Evolutionary conservation across 2,888 invertebrate species (phyloP), one percentile per base, ranked within the genome.

Genomic region (Unio pictorum): DNA sequence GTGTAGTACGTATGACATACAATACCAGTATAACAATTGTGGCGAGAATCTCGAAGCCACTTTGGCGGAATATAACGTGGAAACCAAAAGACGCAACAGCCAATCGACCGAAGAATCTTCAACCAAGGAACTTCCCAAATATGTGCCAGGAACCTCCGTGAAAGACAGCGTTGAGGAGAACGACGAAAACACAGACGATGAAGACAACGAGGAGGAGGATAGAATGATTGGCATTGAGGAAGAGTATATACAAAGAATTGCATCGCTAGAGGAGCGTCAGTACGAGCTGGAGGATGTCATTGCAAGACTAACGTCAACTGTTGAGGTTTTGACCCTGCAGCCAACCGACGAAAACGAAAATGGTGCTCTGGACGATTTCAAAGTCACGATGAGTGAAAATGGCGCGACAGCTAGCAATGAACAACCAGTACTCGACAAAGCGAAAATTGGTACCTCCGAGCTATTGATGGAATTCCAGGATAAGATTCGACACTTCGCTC

Each of bases 171-270:
- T 65, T 54, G 71, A 71, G 30, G 63, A 28, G 18, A 57, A 54
- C 11, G 71, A 71, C 7, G 71, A 71, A n/a, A 59, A 67, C 34
- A 28, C 56, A 20, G 70, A 73, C 20, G 66, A 64, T 20, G 64
- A 30, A 5, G 71, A 73, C 30, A 56, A 68, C 15, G 65, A 62
- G 1, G 69, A 60, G 4, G 77, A 75, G 61, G 77, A 74, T 54
- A 59, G 74, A 23, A 64, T 77, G 7, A 66, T 73, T 8, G 68
- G 73, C 60, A 77, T 77, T n/a, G 77, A 77, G 23, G 72, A 69
- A 23, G 77, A 77, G 68, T 77, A 75, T 57, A 71, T 77, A 7
- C 71, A 74, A 70, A 71, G 77, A 55, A 75, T 77, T n/a, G 55
- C 69, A 26, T 34, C 67, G 11, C 54, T 77, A 26, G 77, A 77